These are phyloP conservation scores for Pampusana beccarii DNA, from an alignment of 2,113 vertebrate genomes.

Conservation along the genomic window DNA sequence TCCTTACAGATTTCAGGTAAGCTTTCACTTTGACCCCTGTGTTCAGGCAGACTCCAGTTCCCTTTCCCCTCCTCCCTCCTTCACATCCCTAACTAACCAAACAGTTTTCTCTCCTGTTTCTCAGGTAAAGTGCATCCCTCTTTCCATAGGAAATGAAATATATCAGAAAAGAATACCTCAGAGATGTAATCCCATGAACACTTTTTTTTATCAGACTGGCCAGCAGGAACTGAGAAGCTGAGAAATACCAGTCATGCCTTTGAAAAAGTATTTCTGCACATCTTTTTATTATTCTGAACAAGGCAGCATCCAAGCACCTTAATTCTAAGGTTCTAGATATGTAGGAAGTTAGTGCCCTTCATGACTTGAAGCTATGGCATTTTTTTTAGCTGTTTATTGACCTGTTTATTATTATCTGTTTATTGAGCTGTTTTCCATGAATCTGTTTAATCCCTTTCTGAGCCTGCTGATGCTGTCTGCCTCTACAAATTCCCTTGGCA, in stretches of 20 bases:
- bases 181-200: not conserved
- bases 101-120: not conserved
- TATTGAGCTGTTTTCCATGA: slow-evolving; percentile 62
- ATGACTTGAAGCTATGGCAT: not conserved
- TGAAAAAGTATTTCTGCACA: not conserved
- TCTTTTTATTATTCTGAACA: not conserved
- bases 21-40: not conserved
- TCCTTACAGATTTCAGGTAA: not conserved
- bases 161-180: not conserved
- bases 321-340: slow-evolving; percentile 17
- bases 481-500: slow-evolving; percentile 21
- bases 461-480: slow-evolving; percentile 29
- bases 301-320: not conserved
- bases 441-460: slow-evolving; percentile 37
- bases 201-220: not conserved
- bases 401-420: slow-evolving; percentile 55
- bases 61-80: not conserved
- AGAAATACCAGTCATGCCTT: not conserved
- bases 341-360: not conserved
- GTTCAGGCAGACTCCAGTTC: not conserved
- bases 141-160: not conserved
- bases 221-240: not conserved
- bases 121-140: not conserved
- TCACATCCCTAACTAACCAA: not conserved
- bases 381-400: slow-evolving; percentile 45